Percentiles rank a stretch among this genome's conserved stretches.
These are phyloP conservation scores for Microcebus ravelobensis DNA, from an alignment of 2,113 vertebrate species.

Conservation along the genomic window DNA sequence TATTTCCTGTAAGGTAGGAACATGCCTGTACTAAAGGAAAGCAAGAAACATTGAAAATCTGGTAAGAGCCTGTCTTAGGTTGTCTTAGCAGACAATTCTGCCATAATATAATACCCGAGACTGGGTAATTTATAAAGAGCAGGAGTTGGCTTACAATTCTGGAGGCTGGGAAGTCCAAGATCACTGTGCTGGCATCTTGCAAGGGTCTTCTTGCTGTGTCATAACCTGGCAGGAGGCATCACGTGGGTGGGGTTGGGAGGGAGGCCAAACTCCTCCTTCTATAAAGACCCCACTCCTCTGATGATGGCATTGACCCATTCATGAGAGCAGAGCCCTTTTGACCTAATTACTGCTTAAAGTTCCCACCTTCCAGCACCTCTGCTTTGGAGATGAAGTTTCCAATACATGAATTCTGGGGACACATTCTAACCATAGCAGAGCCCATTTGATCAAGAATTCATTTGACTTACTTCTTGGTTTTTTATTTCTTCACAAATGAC, in stretches of 20 bases:
- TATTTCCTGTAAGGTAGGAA: background rate
- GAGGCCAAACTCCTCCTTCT: background rate
- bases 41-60: background rate
- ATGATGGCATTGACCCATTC: background rate
- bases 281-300: background rate
- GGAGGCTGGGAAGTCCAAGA: background rate
- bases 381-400: background rate
- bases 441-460: background rate
- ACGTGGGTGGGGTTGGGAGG: background rate
- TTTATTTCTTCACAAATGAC: background rate
- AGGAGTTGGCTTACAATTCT: background rate
- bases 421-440: background rate
- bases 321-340: background rate
- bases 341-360: background rate
- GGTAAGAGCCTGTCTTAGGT: background rate
- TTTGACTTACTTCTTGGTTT: background rate
- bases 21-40: background rate
- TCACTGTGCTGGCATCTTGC: background rate
- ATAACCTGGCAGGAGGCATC: background rate
- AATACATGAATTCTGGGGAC: background rate
- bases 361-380: background rate
- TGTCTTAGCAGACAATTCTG: no score
- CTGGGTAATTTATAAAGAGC: background rate
- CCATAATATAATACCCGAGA: background rate
- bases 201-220: background rate